Evolutionary conservation across 2,113 vertebrate species (phyloP).

Genomic region (Pomatorhinus ruficollis): DNA sequence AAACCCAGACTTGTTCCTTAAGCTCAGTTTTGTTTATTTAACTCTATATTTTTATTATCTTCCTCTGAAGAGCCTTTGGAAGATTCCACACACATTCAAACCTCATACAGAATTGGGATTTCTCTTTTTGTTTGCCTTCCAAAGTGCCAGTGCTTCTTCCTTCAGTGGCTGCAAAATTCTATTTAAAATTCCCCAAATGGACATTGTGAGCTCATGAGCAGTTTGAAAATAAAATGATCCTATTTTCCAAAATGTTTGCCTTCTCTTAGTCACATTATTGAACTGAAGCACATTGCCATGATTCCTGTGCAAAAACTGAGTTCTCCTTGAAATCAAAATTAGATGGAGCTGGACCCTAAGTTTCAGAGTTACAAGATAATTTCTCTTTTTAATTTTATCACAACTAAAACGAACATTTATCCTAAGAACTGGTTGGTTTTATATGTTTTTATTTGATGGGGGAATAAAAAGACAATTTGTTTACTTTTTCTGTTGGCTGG

Average conservation of each 20-base stretch:
- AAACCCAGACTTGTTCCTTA: neutral
- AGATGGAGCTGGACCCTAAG: neutral
- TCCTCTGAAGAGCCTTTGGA: neutral
- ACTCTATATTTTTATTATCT: neutral
- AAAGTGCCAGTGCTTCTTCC: neutral
- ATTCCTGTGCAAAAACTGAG: neutral
- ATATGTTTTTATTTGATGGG: neutral
- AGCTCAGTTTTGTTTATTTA: neutral
- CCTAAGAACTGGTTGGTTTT: neutral
- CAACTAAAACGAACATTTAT: neutral
- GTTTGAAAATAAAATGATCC: neutral
- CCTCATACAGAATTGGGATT: neutral
- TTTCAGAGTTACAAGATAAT: neutral
- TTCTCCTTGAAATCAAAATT: neutral
- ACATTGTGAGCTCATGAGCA: neutral
- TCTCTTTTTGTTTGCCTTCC: neutral
- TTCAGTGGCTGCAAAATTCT: neutral
- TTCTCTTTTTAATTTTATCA: neutral
- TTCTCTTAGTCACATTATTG: neutral
- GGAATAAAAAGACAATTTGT: neutral
- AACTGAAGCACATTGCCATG: neutral
- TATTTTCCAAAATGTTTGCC: neutral
- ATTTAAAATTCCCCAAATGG: neutral
- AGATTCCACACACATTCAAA: neutral
- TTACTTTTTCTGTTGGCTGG: neutral